A percentile compares a stretch with the other conserved stretches of the same genome.
Conservation (phyloP, 2,888 invertebrate genomes). For the Meta bourneti region DNA sequence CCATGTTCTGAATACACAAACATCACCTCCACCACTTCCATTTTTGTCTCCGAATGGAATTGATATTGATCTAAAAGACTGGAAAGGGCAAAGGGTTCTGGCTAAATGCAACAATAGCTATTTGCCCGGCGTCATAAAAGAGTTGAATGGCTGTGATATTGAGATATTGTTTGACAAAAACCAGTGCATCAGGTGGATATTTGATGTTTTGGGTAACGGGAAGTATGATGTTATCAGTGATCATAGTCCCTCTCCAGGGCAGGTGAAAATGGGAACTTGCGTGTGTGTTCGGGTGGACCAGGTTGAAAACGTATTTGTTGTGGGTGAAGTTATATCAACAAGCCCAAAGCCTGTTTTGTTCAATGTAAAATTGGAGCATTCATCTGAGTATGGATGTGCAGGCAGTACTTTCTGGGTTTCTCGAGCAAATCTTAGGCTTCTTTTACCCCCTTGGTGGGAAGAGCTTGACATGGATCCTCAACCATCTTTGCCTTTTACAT, state of each 20-base stretch:
- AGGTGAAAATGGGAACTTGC: slow-evolving; percentile 88
- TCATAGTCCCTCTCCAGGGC: slow-evolving; percentile 89
- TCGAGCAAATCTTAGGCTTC: slow-evolving; percentile 92
- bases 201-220: slow-evolving; percentile 71
- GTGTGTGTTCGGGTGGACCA: slow-evolving; percentile 86
- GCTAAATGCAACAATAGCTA: slow-evolving; percentile 91
- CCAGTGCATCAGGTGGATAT: slow-evolving; percentile 65
- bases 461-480: slow-evolving; percentile 88
- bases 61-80: slow-evolving; percentile 92
- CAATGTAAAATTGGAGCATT: slow-evolving; percentile 83
- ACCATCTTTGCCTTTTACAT: slow-evolving; percentile 85
- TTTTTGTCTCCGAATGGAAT: slow-evolving; percentile 64
- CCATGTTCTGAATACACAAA: slow-evolving; percentile 39
- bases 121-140: slow-evolving; percentile 92
- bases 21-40: slow-evolving; percentile 60
- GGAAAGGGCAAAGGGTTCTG: slow-evolving; percentile 94
- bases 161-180: slow-evolving; percentile 74
- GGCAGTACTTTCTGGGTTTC: slow-evolving; percentile 85
- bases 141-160: slow-evolving; percentile 78
- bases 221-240: slow-evolving; percentile 83
- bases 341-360: slow-evolving; percentile 86
- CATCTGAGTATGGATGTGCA: slow-evolving; percentile 53
- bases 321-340: slow-evolving; percentile 89
- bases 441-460: slow-evolving; percentile 98
- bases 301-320: slow-evolving; percentile 88